phyloP scores from a whole-genome alignment of 1,140 invertebrate genomes.

The Drosophila pseudoananassae region DNA sequence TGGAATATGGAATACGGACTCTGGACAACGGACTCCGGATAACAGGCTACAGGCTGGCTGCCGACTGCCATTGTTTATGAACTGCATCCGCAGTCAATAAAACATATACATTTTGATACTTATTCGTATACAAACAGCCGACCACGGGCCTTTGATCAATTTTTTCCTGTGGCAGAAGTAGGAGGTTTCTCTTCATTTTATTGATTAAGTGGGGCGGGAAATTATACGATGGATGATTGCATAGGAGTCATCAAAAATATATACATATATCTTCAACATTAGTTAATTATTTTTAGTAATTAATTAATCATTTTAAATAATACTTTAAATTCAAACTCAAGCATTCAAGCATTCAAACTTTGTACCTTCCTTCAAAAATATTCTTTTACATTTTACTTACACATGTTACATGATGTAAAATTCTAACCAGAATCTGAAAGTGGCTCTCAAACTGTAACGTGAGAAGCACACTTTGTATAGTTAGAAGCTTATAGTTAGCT shows the following conservation, averaged over 20 bases:
- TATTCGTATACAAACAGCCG: conserved; percentile 52
- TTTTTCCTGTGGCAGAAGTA: conserved; percentile 4
- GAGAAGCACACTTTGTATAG: background rate
- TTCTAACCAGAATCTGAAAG: background rate
- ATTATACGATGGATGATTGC: background rate
- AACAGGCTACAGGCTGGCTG: conserved; percentile 22
- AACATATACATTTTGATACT: conserved; percentile 80
- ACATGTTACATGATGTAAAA: background rate
- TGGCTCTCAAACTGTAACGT: conserved; percentile 1
- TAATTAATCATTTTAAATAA: too few species aligned
- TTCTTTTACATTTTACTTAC: too few species aligned
- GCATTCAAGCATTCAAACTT: too few species aligned
- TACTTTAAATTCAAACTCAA: too few species aligned
- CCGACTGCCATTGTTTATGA: conserved; percentile 71
- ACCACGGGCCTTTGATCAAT: conserved; percentile 60
- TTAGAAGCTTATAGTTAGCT: too few species aligned
- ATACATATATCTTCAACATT: background rate
- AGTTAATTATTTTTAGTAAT: too few species aligned
- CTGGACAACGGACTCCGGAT: conserved; percentile 22
- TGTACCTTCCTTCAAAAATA: too few species aligned
- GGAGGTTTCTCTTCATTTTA: conserved; percentile 9
- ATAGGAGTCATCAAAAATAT: background rate
- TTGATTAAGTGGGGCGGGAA: conserved; percentile 33
- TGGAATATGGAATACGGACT: conserved; percentile 19
- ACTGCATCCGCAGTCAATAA: conserved; percentile 82